These are phyloP conservation scores for Cottus gobio DNA, from an alignment of 2,113 vertebrate species.

Conservation along the genomic window DNA sequence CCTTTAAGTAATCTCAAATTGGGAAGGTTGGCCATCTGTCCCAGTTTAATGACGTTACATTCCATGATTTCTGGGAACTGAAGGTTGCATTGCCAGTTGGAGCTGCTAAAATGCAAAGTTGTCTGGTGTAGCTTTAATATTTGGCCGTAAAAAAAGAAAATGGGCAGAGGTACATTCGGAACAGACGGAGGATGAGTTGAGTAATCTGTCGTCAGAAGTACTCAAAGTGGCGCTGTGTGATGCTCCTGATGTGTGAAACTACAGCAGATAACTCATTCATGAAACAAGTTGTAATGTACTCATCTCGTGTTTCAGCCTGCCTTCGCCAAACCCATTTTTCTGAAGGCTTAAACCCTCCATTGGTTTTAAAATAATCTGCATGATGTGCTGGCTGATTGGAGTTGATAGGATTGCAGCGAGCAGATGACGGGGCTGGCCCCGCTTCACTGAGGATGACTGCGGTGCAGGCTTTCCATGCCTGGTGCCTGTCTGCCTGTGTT, in stretches of 20 bases:
- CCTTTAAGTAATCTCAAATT: background rate
- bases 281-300: conserved; percentile 21
- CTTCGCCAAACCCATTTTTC: conserved; percentile 26
- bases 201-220: background rate
- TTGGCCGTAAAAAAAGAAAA: background rate
- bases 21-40: background rate
- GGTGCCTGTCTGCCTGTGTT: conserved; percentile 64
- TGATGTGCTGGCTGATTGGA: conserved; percentile 52
- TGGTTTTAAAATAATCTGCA: conserved; percentile 49
- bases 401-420: conserved; percentile 57
- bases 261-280: conserved; percentile 36
- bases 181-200: background rate
- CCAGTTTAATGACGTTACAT: conserved; percentile 7
- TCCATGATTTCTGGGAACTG: conserved; percentile 13
- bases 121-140: background rate
- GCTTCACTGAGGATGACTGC: conserved; percentile 50
- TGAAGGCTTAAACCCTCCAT: conserved; percentile 29
- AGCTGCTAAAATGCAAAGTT: background rate
- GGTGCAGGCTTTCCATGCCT: conserved; percentile 49
- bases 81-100: background rate
- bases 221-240: background rate
- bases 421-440: conserved; percentile 59
- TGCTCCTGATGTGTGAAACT: conserved; percentile 2
- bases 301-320: conserved; percentile 38
- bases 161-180: background rate